Evolutionary conservation across 2,888 invertebrate genomes (phyloP), one percentile per base, ranked within the genome.

Genomic region (Xanthia togata): DNA sequence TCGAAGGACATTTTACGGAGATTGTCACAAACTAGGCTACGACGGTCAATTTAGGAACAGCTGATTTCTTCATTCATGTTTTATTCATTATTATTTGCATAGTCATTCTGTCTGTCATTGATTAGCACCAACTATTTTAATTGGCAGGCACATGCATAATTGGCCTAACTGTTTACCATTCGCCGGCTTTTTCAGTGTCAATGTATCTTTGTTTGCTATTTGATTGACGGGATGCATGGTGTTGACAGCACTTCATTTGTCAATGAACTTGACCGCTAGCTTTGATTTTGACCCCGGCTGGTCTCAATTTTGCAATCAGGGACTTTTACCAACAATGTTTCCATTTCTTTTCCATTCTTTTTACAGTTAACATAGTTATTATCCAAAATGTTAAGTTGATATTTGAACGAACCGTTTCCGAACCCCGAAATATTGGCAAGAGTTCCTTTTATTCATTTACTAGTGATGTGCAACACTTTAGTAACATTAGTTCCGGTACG

Each of bases 1-100:
- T 90, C 84, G 93, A 93, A 93, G 93, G 93, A 92, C 94, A 90
- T 85, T 90, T 86, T 82, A 82, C 79, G 86, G 87, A 89, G 89
- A 91, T 88, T 89, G 89, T 70, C 84, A 73, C 73, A 47, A 85
- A 82, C 76, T 84, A 82, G 81, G 80, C 79, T 82, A 78, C 83
- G 80, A 38, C 78, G 72, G 70, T 78, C 80, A 77, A 71, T 84
- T 79, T 74, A 64, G 76, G 65, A 91, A 89, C 92, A 92, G 92
- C 91, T 91, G 91, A 90, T 91, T 86, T 78, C 80, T 82, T 85
- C 87, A 88, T 89, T 87, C 89, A 89, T 85, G 84, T 85, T 86
- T 89, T 82, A 87, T 90, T 88, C 80, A 89, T 79, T 63, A 76
- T 80, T 79, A 80, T 85, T 87, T 87, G 86, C 87, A 85, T 85